Evolutionary conservation across 2,113 vertebrate genomes (phyloP), one percentile per base, ranked within the genome.

Genomic region (Callorhinus ursinus): DNA sequence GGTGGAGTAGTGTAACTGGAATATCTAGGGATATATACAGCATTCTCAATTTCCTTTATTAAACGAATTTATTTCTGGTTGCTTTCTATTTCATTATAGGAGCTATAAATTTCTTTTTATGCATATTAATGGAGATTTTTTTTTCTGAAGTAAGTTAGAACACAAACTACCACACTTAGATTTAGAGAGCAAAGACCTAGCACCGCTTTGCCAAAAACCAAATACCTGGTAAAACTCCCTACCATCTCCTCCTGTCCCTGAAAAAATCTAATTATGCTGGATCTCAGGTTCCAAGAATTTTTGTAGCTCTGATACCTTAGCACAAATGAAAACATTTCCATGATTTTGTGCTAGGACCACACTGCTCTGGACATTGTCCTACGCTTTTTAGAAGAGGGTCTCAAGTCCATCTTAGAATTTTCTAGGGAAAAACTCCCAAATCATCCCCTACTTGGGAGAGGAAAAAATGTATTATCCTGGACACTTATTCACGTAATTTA

Each of bases 41-140:
- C 53, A 76, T 24, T 92, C 15, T 96, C 83, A 92, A n/a, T 96
- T 97, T 97, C 57, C 65, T 88, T 97, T 97, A 97, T 93, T 95
- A 97, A 97, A 97, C 19, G 7, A 92, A 93, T 97, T 97, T 97
- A 95, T 96, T 97, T 94, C 53, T 61, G 28, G 82, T 92, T 95
- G 74, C 67, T 88, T 97, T 97, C 95, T 96, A 94, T 93, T 97
- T 97, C 42, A 96, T 92, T 88, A 93, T 63, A 92, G n/a, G 7
- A 95, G n/a, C 65, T 97, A 89, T 93, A 96, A 74, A 91, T 87
- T 97, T 96, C 63, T 87, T 97, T 93, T 95, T 96, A 88, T 72
- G 89, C 79, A 81, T 76, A 97, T 94, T 96, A 96, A 93, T 96
- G 21, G 18, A 72, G 53, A 87, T 11, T 83, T 8, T 28, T n/a